Evolutionary conservation across 2,888 invertebrate genomes (phyloP).

Genomic region (Synergus umbraculus): DNA sequence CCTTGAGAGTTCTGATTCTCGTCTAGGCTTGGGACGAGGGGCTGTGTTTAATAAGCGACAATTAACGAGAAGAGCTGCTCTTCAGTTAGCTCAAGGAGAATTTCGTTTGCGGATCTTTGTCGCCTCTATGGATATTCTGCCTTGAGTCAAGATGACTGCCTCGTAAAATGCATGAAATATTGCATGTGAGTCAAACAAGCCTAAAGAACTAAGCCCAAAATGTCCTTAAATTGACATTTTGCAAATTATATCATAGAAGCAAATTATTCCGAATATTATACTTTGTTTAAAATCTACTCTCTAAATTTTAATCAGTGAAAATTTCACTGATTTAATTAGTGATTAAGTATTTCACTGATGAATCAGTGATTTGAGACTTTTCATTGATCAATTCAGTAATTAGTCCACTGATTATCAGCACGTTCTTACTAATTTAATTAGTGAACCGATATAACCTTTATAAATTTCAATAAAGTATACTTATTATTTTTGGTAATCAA

Average conservation of each 20-base stretch:
- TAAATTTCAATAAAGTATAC: no score
- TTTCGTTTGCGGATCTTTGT: conserved; percentile 38
- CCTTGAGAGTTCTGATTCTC: conserved; percentile 14
- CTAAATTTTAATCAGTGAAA: no score
- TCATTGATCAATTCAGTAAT: no score
- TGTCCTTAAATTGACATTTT: conserved; percentile 17
- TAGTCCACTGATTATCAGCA: no score
- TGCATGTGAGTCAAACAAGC: conserved; percentile 16
- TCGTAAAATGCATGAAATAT: conserved; percentile 38
- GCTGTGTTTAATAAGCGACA: conserved; percentile 75
- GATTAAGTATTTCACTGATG: no score
- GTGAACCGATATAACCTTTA: no score
- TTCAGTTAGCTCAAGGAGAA: conserved; percentile 38
- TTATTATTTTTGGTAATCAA: no score
- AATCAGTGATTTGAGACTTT: no score
- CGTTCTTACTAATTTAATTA: no score
- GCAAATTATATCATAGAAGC: conserved; percentile 11
- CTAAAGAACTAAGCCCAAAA: not conserved
- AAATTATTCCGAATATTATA: no score
- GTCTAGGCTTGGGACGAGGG: conserved; percentile 43
- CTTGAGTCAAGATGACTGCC: conserved; percentile 34
- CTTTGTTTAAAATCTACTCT: no score
- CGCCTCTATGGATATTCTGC: conserved; percentile 31
- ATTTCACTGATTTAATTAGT: no score
- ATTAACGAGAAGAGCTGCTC: conserved; percentile 61